Evolutionary conservation across 1,140 invertebrate species (phyloP), one percentile per base, ranked within the genome.

Genomic region (Trichonephila clavata): DNA sequence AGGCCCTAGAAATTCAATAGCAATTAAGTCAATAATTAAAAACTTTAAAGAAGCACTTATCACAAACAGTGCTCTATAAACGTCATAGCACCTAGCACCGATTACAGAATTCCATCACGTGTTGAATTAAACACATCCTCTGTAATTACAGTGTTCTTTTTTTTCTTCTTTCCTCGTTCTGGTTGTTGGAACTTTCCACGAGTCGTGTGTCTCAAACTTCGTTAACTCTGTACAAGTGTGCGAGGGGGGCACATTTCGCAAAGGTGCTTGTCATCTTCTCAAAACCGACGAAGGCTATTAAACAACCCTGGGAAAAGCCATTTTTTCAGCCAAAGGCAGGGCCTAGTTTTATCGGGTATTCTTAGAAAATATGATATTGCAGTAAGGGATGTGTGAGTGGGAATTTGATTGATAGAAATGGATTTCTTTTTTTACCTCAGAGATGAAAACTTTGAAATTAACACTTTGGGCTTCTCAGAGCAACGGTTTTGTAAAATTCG

Each of bases 51-150:
- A 63, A 63, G 18, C 21, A 63, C 21, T 63, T 16, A 21, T 63
- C 61, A 63, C 61, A 63, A 63, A 20, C 14, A 63, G 18, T 77
- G 27, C 27, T 77, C 71, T 77, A 32, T 8, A 84, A 84, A 84
- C 57, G 57, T 84, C 86, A 63, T 6, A 39, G 20, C 61, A 57
- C 21, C 61, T 18, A 14, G 60, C 32, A 39, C 5, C 86, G 65
- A 87, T 63, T 57, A 63, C 59, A 61, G 50, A 65, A 87, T 87
- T 61, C 86, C 86, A 18, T 87, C 86, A 65, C 86, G 86, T 43
- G 86, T 61, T 21, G 86, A 87, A 63, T 87, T 87, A 87, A 87
- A 87, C 60, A 87, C 84, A 63, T 87, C 86, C 86, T 63, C 84
- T 16, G 59, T 87, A 63, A 87, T 87, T 87, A 87, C 86, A 63